Evolutionary conservation across 2,113 vertebrate genomes (phyloP).

Genomic region (Myocastor coypus): DNA sequence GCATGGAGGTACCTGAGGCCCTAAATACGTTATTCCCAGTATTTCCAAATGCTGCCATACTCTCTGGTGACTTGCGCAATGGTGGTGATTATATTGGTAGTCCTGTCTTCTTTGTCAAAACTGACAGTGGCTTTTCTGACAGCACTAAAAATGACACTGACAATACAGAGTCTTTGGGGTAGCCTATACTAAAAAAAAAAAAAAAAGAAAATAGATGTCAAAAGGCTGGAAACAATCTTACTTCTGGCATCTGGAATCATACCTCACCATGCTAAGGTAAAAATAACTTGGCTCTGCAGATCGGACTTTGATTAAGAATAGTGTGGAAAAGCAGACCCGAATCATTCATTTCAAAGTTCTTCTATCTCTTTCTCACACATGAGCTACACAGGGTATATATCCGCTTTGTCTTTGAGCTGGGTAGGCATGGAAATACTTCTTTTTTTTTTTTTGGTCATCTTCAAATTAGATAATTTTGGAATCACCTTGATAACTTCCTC

Average conservation of each 20-base stretch:
- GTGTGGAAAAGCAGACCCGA: slow-evolving; percentile 39
- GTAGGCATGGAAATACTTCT: neutral
- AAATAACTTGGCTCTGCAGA: slow-evolving; percentile 51
- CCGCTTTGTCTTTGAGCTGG: neutral
- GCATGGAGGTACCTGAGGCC: neutral
- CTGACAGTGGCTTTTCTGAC: slow-evolving; percentile 47
- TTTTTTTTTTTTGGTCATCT: neutral
- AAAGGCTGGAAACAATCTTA: slow-evolving; percentile 52
- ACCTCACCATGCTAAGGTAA: slow-evolving; percentile 36
- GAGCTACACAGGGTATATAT: neutral
- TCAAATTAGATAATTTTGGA: slow-evolving; percentile 22
- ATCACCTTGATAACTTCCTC: neutral
- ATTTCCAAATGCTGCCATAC: slow-evolving; percentile 5
- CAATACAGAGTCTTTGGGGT: slow-evolving; percentile 50
- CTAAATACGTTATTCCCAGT: slow-evolving; percentile 53
- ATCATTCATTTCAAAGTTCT: neutral
- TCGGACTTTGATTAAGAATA: slow-evolving; percentile 60
- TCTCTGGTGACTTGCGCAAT: slow-evolving; percentile 17
- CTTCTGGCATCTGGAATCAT: slow-evolving; percentile 58
- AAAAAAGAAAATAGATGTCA: slow-evolving; percentile 69
- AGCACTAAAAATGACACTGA: slow-evolving; percentile 64
- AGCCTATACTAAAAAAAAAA: neutral
- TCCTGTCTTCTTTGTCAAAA: slow-evolving; percentile 64
- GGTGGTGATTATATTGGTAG: slow-evolving; percentile 49
- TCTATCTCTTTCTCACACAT: neutral